phyloP scores from a whole-genome alignment of 2,888 invertebrate species.

The Cotesia congregata region DNA sequence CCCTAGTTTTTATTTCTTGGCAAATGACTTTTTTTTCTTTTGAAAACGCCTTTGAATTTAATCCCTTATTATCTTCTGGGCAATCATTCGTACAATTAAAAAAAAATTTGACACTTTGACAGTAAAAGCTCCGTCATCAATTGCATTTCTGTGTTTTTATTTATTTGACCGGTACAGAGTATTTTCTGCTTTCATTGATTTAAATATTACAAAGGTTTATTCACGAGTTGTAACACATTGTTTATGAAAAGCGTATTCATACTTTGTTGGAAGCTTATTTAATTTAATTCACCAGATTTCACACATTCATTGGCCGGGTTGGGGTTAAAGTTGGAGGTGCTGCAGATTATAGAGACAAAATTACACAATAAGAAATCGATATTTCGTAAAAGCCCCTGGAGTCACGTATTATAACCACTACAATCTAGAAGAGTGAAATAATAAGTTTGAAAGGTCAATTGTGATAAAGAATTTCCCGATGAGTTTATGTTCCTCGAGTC shows the following conservation, averaged over 20 bases:
- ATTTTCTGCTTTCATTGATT: not conserved
- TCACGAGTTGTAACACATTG: not conserved
- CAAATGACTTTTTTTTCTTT: not conserved
- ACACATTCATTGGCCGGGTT: not conserved
- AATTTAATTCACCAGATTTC: not conserved
- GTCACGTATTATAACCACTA: slow-evolving; percentile 1
- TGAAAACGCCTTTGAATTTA: not conserved
- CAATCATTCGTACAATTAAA: not conserved
- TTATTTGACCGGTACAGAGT: not conserved
- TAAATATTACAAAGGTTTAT: not conserved
- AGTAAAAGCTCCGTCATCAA: not conserved
- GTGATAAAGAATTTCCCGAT: not conserved
- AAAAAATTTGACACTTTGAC: not conserved
- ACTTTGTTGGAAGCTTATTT: not conserved
- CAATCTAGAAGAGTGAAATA: not conserved
- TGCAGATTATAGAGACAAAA: not conserved
- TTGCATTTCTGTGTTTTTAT: not conserved
- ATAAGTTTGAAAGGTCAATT: not conserved
- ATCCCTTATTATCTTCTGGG: not conserved
- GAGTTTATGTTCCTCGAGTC: not conserved
- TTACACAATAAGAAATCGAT: not conserved
- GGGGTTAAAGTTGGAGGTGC: not conserved
- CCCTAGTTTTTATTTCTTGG: not conserved
- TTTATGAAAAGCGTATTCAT: not conserved
- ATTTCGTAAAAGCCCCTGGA: not conserved